Evolutionary conservation across 2,888 invertebrate genomes (phyloP), one percentile per base, ranked within the genome.

Genomic region (Hemithea aestivaria): DNA sequence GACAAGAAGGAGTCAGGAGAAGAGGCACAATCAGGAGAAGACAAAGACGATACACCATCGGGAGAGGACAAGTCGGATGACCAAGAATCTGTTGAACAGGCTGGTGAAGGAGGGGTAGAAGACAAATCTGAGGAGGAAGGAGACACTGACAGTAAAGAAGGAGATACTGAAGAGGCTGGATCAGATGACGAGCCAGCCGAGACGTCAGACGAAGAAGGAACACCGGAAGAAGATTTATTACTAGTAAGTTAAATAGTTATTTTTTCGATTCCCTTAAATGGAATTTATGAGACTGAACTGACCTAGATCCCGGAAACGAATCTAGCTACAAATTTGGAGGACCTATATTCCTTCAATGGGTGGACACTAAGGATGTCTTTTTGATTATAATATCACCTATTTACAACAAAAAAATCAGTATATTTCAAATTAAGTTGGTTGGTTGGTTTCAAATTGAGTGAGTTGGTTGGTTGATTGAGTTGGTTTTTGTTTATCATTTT

Each of bases 141-240:
- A 25, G 36, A 89, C 31, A 16, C 36, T 43, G 60, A 62, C 20
- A 66, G 58, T 38, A 54, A 44, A 34, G 45, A 49, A 28, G 42
- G 51, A 30, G 58, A 64, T 35, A 54, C 66, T 12, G 67, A 64
- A 27, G 75, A 69, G 32, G 43, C 50, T 42, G 66, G 26, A 45
- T 36, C 48, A 22, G 63, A 58, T 30, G 37, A 71, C 48, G 73
- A 77, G 26, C 53, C 54, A 32, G 59, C 62, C 41, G 34, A 41
- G 44, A 41, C 44, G 28, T 53, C 45, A 33, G 40, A 40, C 6
- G 48, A 45, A 31, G 50, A 45, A 39, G 89, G 88, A 43, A 84
- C 88, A 9, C 90, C 90, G n/a, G 90, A 91, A 70, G 91, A 91
- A 68, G 92, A 91, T 55, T 73, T 91, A 52, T 80, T 90, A 49